Conservation (phyloP, 1,140 invertebrate genomes). For the Drosophila kohkoa region DNA sequence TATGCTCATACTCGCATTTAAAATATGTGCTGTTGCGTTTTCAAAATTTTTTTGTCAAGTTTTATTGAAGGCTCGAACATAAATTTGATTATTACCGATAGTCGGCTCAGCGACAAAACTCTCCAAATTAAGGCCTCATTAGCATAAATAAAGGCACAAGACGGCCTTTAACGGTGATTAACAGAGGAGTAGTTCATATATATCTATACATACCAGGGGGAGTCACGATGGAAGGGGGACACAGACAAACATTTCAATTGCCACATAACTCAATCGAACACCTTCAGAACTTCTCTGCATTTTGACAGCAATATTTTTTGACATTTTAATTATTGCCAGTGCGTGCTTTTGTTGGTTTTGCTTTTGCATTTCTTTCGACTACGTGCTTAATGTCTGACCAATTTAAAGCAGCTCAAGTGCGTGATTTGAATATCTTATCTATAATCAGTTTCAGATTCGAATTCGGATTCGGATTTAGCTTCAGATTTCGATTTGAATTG, state of each 20-base stretch:
- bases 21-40: slow-evolving; percentile 29
- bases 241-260: slow-evolving; percentile 38
- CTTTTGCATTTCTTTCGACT: slow-evolving; percentile 39
- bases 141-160: slow-evolving; percentile 52
- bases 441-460: not conserved
- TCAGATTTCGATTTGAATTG: slow-evolving; percentile 24
- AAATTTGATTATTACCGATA: slow-evolving; percentile 68
- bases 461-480: slow-evolving; percentile 37
- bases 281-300: slow-evolving; percentile 47
- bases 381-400: slow-evolving; percentile 73
- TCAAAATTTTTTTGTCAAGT: slow-evolving; percentile 49
- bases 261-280: slow-evolving; percentile 69
- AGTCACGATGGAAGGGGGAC: not conserved
- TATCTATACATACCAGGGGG: not conserved
- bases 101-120: slow-evolving; percentile 42
- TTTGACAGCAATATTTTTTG: slow-evolving; percentile 72
- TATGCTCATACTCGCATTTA: slow-evolving; percentile 42
- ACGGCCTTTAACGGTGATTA: slow-evolving; percentile 43
- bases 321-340: slow-evolving; percentile 73
- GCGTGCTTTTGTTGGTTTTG: slow-evolving; percentile 56
- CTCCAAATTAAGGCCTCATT: slow-evolving; percentile 71
- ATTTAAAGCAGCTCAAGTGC: slow-evolving; percentile 73
- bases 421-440: slow-evolving; percentile 55
- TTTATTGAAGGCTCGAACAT: slow-evolving; percentile 51
- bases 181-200: slow-evolving; percentile 12